Percentiles rank a stretch among this genome's conserved stretches.
Conservation (phyloP, 2,113 vertebrate genomes). For the Panthera tigris region DNA sequence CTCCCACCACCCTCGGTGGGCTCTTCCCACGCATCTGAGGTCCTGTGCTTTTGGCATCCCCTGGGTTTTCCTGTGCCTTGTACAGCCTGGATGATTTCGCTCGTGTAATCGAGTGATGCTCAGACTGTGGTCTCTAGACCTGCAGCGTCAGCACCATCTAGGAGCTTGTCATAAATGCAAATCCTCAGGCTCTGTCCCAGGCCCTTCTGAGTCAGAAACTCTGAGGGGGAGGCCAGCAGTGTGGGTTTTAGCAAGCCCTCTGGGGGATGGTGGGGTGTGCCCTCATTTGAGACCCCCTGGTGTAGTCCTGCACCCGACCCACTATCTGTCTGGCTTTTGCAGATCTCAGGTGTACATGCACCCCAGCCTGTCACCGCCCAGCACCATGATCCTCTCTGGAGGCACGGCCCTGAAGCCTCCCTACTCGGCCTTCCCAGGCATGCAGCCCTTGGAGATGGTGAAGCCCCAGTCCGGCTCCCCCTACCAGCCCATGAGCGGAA, state of each 20-base stretch:
- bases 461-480: conserved; percentile 95
- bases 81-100: too few relatives aligned
- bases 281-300: accelerated
- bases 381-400: conserved; percentile 96
- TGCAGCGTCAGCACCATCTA: not conserved
- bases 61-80: not conserved
- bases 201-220: not conserved
- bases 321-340: not conserved
- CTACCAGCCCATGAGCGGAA: conserved; percentile 97
- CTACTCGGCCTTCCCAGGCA: conserved; percentile 95
- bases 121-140: not conserved
- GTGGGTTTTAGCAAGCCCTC: not conserved
- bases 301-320: accelerated
- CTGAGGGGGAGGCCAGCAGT: accelerated
- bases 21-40: too few relatives aligned
- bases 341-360: conserved; percentile 99
- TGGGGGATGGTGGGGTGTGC: accelerated
- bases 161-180: not conserved
- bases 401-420: conserved; percentile 95
- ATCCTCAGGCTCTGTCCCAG: not conserved
- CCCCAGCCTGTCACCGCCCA: conserved; percentile 96
- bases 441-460: conserved; percentile 97
- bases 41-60: not conserved
- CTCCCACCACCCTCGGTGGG: accelerated
- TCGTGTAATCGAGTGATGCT: not conserved